A percentile compares a stretch with the other conserved stretches of the same genome.
These are phyloP conservation scores for Athalia circularis DNA, from an alignment of 2,888 invertebrate genomes.

Conservation along the genomic window DNA sequence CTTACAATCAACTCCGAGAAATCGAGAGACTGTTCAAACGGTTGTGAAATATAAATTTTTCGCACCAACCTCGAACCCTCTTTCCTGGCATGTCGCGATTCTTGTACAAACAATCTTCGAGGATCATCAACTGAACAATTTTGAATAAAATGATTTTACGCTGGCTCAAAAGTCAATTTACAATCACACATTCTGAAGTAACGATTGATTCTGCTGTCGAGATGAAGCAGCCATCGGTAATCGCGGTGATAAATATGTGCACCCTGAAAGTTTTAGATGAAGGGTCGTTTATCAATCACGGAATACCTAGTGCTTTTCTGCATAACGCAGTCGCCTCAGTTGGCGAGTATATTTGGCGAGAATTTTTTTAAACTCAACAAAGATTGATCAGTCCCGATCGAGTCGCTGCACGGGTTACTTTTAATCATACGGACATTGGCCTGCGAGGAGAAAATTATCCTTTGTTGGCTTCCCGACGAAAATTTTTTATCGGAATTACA, in stretches of 20 bases:
- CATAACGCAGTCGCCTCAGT: conserved; percentile 26
- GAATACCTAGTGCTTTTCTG: conserved; percentile 61
- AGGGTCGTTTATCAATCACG: conserved; percentile 65
- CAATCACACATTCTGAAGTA: neutral
- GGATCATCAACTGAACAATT: no score
- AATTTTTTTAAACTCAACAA: conserved; percentile 31
- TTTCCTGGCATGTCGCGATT: no score
- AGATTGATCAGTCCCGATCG: conserved; percentile 33
- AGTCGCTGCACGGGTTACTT: neutral
- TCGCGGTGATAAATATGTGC: conserved; percentile 60
- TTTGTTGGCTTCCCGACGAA: no score
- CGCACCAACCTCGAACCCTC: no score
- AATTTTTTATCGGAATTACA: no score
- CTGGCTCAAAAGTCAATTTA: neutral
- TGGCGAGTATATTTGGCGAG: conserved; percentile 15
- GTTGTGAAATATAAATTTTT: no score
- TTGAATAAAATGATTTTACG: conserved; percentile 6
- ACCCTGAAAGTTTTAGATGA: conserved; percentile 60
- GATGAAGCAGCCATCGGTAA: conserved; percentile 32
- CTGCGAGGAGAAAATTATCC: neutral
- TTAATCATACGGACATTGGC: conserved; percentile 25
- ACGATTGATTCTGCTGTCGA: conserved; percentile 12
- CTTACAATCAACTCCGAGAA: no score
- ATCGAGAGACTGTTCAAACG: no score
- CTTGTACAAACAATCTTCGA: no score